Evolutionary conservation across 2,797 vertebrate species (phyloP).

Genomic region (Chelmon rostratus): DNA sequence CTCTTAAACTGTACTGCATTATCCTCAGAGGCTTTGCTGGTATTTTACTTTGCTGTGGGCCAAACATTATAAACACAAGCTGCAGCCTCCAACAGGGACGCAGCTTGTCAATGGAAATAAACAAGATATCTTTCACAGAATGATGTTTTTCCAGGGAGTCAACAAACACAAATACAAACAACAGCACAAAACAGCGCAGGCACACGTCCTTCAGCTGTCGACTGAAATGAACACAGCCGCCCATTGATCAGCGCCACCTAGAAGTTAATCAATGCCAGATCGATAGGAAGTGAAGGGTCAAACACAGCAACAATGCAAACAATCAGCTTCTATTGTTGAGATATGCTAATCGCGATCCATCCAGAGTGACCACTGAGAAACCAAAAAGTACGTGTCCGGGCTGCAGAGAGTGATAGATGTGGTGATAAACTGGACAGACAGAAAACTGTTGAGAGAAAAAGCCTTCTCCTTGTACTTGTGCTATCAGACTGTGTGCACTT

Average conservation of each 20-base stretch:
- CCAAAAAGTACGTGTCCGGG: not conserved
- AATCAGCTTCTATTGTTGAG: constrained; percentile 56
- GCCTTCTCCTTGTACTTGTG: constrained; percentile 45
- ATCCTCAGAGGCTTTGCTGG: constrained; percentile 5
- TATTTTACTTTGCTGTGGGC: not conserved
- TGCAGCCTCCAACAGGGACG: not conserved
- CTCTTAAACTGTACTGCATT: not conserved
- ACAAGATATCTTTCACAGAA: not conserved
- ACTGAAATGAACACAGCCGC: constrained; percentile 42
- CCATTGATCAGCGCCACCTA: constrained; percentile 38
- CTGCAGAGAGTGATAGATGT: constrained; percentile 40
- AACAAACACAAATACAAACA: constrained; percentile 45
- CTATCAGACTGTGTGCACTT: constrained; percentile 38
- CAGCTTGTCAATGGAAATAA: not conserved
- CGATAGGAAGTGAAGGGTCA: constrained; percentile 50
- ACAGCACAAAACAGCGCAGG: not conserved
- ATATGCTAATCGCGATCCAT: constrained; percentile 52
- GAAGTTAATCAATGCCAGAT: constrained; percentile 58
- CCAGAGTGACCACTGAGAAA: constrained; percentile 34
- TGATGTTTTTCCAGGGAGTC: constrained; percentile 13
- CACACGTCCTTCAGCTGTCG: constrained; percentile 49
- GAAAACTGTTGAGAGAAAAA: constrained; percentile 32
- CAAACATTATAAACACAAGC: not conserved
- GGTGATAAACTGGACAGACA: constrained; percentile 39
- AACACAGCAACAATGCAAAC: constrained; percentile 47